phyloP scores from a whole-genome alignment of 1,140 invertebrate genomes.

The Ips typographus region DNA sequence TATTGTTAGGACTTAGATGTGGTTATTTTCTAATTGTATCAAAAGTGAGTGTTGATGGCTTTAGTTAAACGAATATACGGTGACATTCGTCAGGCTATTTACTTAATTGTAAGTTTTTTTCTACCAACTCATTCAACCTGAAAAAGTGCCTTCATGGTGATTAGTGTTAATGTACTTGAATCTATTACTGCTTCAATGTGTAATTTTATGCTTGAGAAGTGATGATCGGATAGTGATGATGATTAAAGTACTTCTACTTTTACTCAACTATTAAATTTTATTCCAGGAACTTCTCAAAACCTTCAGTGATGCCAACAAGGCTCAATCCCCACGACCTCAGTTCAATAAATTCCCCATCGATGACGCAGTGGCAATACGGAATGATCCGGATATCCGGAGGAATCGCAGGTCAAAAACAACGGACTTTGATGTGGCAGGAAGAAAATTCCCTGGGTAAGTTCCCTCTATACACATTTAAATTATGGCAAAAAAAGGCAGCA shows the following conservation, averaged over 20 bases:
- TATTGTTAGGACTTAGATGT: too few relatives aligned
- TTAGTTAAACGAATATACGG: slow-evolving; percentile 7
- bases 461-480: background rate
- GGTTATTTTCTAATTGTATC: too few relatives aligned
- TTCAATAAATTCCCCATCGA: slow-evolving; percentile 28
- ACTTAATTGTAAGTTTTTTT: slow-evolving; percentile 14
- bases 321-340: background rate
- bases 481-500: background rate
- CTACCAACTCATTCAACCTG: background rate
- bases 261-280: slow-evolving; percentile 3
- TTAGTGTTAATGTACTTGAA: too few relatives aligned
- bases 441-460: slow-evolving; percentile 13
- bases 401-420: slow-evolving; percentile 33
- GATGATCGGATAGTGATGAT: too few relatives aligned
- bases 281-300: slow-evolving; percentile 35
- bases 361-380: slow-evolving; percentile 25
- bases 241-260: too few relatives aligned
- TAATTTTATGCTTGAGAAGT: too few relatives aligned
- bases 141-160: too few relatives aligned
- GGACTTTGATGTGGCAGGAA: slow-evolving; percentile 30
- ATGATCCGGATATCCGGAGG: slow-evolving; percentile 15
- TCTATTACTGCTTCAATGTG: too few relatives aligned
- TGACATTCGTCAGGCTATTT: slow-evolving; percentile 10
- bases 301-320: slow-evolving; percentile 23
- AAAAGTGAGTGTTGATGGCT: background rate